A percentile compares a stretch with the other conserved stretches of the same genome.
These are phyloP conservation scores for Bothrops jararaca DNA, from an alignment of 2,113 vertebrate species.

Conservation along the genomic window DNA sequence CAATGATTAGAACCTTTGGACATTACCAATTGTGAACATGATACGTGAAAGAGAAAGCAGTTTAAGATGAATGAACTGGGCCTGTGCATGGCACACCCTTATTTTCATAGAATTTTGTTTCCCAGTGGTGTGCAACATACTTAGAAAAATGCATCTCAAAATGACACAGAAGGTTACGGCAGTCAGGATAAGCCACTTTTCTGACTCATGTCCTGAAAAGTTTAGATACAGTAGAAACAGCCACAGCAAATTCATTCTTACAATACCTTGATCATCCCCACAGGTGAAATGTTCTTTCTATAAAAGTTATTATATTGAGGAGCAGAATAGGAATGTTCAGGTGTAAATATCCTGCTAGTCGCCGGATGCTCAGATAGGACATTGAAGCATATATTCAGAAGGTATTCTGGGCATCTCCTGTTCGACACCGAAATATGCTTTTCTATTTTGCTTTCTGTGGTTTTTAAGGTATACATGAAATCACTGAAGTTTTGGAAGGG, in stretches of 20 bases:
- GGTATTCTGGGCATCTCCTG: neutral
- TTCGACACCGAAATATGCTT: neutral
- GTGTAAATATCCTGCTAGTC: neutral
- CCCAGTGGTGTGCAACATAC: neutral
- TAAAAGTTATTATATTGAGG: neutral
- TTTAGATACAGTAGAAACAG: neutral
- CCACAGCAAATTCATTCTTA: neutral
- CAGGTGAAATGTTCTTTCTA: neutral
- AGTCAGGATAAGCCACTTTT: neutral
- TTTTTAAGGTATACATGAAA: neutral
- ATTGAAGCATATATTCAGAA: neutral
- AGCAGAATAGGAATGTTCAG: too few relatives aligned
- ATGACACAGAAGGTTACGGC: neutral
- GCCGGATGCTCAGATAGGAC: neutral
- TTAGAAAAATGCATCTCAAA: neutral
- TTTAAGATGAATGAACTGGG: neutral
- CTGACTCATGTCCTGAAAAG: neutral
- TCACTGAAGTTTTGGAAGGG: neutral
- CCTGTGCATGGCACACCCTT: neutral
- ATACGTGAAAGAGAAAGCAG: neutral
- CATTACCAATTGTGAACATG: neutral
- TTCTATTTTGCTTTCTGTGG: neutral
- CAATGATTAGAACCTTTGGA: neutral
- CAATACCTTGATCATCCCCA: too few relatives aligned
- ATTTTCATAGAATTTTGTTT: neutral